Conservation (phyloP, 2,797 vertebrate species). For the Rhabdophis nuchalis region DNA sequence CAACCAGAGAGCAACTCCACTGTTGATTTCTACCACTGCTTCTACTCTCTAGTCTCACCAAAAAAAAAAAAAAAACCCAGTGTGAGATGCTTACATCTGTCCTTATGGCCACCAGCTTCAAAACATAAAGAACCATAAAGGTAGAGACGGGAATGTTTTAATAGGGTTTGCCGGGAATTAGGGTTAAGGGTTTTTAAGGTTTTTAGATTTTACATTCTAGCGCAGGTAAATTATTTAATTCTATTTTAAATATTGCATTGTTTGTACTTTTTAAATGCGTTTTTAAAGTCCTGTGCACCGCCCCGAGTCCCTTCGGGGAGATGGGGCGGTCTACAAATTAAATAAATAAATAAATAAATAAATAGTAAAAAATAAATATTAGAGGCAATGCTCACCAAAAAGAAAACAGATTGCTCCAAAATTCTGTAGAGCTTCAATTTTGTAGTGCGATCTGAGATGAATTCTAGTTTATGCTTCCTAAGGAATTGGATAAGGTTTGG, state of each 20-base stretch:
- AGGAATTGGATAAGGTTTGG: background rate
- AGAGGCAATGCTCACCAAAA: background rate
- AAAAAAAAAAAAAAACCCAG: too few species aligned
- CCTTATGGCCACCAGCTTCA: background rate
- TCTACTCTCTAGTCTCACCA: background rate
- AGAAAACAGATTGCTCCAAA: background rate
- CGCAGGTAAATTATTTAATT: too few species aligned
- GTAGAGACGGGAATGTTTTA: background rate
- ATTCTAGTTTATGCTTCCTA: background rate
- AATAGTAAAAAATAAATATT: too few species aligned
- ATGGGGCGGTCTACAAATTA: too few species aligned
- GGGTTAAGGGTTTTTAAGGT: too few species aligned
- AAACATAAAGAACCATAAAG: background rate
- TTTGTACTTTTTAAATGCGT: too few species aligned
- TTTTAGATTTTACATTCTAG: too few species aligned
- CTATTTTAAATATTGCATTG: too few species aligned
- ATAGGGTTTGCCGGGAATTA: too few species aligned
- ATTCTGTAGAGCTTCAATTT: background rate
- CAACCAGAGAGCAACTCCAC: background rate
- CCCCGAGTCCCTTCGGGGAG: too few species aligned
- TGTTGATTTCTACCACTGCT: background rate
- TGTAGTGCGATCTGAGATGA: background rate
- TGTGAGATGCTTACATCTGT: background rate
- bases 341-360: too few species aligned
- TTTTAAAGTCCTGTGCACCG: too few species aligned